Conservation (phyloP, 2,888 invertebrate species). For the Ormyrus rosae region DNA sequence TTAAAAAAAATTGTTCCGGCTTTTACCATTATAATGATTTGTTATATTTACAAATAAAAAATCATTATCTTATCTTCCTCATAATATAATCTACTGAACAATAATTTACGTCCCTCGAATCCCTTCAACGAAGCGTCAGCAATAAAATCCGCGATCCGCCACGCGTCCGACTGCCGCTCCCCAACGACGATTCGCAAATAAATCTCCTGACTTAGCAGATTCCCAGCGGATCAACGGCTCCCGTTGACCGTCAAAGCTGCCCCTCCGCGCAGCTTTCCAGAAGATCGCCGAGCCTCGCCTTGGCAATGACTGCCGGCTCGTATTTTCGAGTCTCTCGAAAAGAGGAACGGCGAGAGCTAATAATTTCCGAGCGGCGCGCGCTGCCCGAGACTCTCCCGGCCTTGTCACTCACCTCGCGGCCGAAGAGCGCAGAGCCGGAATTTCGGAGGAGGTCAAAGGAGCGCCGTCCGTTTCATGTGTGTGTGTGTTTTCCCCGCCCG, state of each 20-base stretch:
- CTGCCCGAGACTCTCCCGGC: constrained; percentile 1
- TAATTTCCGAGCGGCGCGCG: constrained; percentile 31
- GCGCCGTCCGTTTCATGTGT: neutral
- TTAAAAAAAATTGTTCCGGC: too few species aligned
- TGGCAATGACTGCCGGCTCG: constrained; percentile 41
- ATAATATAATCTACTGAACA: too few species aligned
- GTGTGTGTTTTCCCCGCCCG: neutral
- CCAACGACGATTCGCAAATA: too few species aligned
- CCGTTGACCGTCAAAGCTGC: neutral
- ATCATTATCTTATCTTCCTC: too few species aligned
- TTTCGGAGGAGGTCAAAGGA: neutral
- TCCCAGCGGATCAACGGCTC: too few species aligned
- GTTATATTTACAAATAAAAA: too few species aligned
- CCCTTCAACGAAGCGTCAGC: too few species aligned
- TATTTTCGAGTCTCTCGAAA: constrained; percentile 19
- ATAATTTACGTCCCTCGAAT: too few species aligned
- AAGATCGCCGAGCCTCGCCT: constrained; percentile 35
- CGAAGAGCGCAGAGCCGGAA: neutral
- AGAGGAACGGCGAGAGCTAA: constrained; percentile 29
- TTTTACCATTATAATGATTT: too few species aligned
- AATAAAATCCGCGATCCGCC: too few species aligned
- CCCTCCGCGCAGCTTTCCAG: neutral
- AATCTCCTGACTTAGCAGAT: too few species aligned
- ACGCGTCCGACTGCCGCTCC: too few species aligned
- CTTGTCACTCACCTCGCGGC: constrained; percentile 35